Evolutionary conservation across 2,113 vertebrate species (phyloP).

Genomic region (Pogonocichla stellata): DNA sequence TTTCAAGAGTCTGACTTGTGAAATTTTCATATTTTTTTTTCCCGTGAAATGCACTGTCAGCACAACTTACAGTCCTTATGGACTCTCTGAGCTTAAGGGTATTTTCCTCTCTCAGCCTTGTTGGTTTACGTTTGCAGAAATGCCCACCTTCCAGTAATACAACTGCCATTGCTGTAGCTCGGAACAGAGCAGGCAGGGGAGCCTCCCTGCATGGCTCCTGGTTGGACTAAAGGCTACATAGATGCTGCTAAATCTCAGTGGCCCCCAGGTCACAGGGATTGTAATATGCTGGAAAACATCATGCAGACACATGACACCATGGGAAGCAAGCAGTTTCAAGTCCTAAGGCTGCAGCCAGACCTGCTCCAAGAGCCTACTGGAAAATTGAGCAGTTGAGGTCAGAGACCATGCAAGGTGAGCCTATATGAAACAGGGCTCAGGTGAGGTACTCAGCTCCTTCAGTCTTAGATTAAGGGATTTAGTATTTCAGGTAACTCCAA

Average conservation of each 20-base stretch:
- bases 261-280: neutral
- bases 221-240: neutral
- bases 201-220: neutral
- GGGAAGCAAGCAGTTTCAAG: neutral
- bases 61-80: neutral
- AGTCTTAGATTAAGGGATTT: neutral
- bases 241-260: neutral
- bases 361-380: neutral
- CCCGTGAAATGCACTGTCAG: neutral
- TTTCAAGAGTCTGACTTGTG: neutral
- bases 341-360: neutral
- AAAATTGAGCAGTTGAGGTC: neutral
- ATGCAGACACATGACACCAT: fast-evolving
- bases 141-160: neutral
- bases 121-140: neutral
- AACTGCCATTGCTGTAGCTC: neutral
- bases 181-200: neutral
- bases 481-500: neutral
- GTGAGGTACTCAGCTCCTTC: neutral
- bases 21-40: neutral
- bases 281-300: neutral
- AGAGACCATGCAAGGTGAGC: neutral
- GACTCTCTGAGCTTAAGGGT: neutral
- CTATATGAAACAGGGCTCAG: neutral
- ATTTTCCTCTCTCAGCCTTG: neutral